Conservation (phyloP, 2,113 vertebrate species). For the Philantomba maxwellii region DNA sequence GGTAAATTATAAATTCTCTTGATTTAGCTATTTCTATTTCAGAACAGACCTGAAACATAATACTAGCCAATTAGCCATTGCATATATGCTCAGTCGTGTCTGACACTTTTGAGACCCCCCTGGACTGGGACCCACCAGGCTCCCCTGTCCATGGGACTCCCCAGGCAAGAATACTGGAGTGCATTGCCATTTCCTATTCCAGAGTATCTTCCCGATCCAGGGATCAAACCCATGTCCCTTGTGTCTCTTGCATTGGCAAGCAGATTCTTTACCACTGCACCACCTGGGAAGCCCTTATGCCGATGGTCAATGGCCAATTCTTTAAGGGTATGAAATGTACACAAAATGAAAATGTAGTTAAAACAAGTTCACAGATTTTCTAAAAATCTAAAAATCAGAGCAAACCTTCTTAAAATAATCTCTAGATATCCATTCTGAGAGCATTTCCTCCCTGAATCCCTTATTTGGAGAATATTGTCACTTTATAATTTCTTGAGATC, state of each 20-base stretch:
- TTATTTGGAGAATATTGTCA: background rate
- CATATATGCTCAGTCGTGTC: background rate
- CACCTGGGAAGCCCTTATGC: background rate
- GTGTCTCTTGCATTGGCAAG: background rate
- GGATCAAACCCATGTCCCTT: background rate
- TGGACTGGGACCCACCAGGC: background rate
- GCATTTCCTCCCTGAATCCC: background rate
- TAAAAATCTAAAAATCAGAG: background rate
- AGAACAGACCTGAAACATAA: background rate
- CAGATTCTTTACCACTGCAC: background rate
- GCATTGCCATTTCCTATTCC: background rate
- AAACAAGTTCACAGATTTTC: background rate
- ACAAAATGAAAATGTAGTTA: background rate
- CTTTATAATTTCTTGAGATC: background rate
- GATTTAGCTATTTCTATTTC: slow-evolving; percentile 31
- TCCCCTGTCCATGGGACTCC: background rate
- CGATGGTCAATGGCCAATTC: background rate
- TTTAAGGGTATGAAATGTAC: background rate
- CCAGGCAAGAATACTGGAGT: background rate
- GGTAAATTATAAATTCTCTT: background rate
- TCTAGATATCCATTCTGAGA: background rate
- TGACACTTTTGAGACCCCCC: background rate
- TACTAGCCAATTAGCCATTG: background rate
- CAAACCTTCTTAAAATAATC: slow-evolving; percentile 8
- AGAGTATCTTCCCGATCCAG: background rate